phyloP scores from a whole-genome alignment of 2,113 vertebrate genomes.

The Butastur rufipennis region DNA sequence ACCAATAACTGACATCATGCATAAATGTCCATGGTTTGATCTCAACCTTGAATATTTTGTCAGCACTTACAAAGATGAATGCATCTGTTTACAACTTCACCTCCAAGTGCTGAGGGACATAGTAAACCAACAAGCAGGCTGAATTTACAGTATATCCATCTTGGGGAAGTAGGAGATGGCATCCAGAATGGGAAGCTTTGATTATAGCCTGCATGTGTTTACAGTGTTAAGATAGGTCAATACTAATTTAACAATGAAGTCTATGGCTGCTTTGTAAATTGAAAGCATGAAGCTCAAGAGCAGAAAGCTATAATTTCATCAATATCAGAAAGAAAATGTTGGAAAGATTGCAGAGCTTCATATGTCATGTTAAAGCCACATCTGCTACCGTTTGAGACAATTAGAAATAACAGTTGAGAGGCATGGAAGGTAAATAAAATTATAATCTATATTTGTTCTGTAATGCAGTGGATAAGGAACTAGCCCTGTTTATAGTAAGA shows the following conservation, averaged over 20 bases:
- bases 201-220: not conserved
- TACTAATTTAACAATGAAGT: not conserved
- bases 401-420: not conserved
- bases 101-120: conserved; percentile 64
- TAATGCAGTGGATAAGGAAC: not conserved
- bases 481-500: not conserved
- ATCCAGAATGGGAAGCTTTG: not conserved
- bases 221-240: not conserved
- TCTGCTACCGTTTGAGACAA: not conserved
- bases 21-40: conserved; percentile 69
- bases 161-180: not conserved
- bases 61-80: conserved; percentile 64
- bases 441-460: not conserved
- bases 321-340: not conserved
- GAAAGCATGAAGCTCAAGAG: not conserved
- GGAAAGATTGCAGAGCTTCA: not conserved
- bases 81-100: conserved; percentile 70
- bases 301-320: not conserved
- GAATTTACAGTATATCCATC: not conserved
- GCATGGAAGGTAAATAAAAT: not conserved
- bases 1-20: conserved; percentile 69
- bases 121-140: conserved; percentile 47
- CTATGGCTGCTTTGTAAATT: not conserved
- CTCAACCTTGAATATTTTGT: conserved; percentile 69
- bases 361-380: not conserved